Evolutionary conservation across 2,797 vertebrate species (phyloP), one percentile per base, ranked within the genome.

Genomic region (Rhinichthys osculus): DNA sequence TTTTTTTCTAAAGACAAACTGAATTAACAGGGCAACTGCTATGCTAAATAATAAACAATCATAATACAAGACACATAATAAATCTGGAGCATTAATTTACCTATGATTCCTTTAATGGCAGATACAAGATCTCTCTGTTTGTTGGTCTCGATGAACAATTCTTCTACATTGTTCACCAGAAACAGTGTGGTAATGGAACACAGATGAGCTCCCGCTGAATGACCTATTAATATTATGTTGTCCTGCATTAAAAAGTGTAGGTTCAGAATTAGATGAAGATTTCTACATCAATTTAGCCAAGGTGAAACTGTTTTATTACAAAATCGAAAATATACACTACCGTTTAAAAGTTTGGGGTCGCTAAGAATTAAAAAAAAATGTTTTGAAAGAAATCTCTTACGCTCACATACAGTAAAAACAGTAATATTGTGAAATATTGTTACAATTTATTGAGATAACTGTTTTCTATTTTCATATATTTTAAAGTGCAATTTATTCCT

Each of bases 161-260:
- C 93, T 9, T 94, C 92, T 67, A 88, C 89, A 44, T 76, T 84
- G 27, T 94, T 94, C 57, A 91, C 89, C 42, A 96, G 92, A 90
- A 96, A 96, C 38, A 96, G 89, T 5, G 89, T 84, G 42, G 93
- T 92, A 87, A 96, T 90, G 16, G 92, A 88, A 78, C 93, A 95
- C 88, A 96, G 88, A 87, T 96, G 95, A 78, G 94, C 95, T 23
- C 95, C 96, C 2, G 95, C 95, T 19, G 95, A 96, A 85, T 96
- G 95, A 16, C 95, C 95, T 5, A 96, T 90, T 79, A 96, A 90
- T 81, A 95, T 89, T 14, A 96, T 91, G 33, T 93, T 95, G 82
- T 93, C 91, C 96, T 96, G 54, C 8, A 64, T 83, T 84, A 44
- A 88, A 47, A 10, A 66, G 16, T 11, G 30, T 54, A 52, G 23